Conservation (phyloP, 2,888 invertebrate species). For the Syrista parreyssii region DNA sequence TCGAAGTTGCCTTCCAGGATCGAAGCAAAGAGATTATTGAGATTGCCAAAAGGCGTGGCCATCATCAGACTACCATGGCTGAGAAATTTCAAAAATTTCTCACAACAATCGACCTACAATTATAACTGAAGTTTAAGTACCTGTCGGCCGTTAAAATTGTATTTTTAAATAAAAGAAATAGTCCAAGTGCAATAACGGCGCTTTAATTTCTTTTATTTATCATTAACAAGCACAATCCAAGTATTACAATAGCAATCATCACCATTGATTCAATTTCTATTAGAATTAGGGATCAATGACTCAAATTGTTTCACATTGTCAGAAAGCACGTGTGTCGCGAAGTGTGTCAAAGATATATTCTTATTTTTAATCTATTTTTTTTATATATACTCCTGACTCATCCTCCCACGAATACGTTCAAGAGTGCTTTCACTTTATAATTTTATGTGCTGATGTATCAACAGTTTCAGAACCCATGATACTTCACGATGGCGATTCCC, state of each 20-base stretch:
- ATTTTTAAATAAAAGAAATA: slow-evolving; percentile 38
- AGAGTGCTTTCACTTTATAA: not conserved
- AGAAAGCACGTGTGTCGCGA: not conserved
- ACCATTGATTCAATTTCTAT: not conserved
- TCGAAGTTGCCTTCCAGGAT: slow-evolving; percentile 44
- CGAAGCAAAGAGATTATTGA: slow-evolving; percentile 43
- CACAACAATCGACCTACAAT: slow-evolving; percentile 35
- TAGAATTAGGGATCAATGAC: not conserved
- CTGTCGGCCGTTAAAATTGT: slow-evolving; percentile 27
- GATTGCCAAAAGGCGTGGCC: slow-evolving; percentile 32
- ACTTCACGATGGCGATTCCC: not conserved
- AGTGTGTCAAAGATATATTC: not conserved
- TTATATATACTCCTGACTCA: not conserved
- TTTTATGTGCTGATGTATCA: not conserved
- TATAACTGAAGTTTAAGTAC: slow-evolving; percentile 24
- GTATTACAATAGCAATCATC: not conserved
- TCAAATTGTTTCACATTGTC: not conserved
- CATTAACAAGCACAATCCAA: no score
- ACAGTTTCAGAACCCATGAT: not conserved
- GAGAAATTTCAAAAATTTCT: slow-evolving; percentile 56
- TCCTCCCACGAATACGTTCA: not conserved
- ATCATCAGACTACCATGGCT: slow-evolving; percentile 44
- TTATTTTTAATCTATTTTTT: not conserved
- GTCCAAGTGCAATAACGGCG: not conserved
- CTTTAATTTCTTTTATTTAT: no score